phyloP scores from a whole-genome alignment of 2,888 invertebrate genomes.

The Limnephilus marmoratus region DNA sequence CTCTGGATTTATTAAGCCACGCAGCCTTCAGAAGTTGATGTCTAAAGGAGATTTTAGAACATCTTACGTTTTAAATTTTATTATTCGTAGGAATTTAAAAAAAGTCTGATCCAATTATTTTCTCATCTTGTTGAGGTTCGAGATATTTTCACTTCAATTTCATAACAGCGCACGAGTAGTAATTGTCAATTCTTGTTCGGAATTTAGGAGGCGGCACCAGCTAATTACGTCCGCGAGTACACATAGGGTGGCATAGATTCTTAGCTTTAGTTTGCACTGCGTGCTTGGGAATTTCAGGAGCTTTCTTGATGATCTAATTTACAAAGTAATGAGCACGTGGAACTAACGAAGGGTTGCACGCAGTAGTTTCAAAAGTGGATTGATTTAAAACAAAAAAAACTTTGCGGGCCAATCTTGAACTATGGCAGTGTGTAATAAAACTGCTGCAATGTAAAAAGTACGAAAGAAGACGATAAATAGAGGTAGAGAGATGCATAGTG shows the following conservation, averaged over 20 bases:
- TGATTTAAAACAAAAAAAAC: background rate
- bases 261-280: background rate
- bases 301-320: background rate
- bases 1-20: conserved; percentile 8
- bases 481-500: background rate
- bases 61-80: background rate
- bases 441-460: background rate
- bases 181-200: background rate
- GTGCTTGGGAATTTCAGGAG: background rate
- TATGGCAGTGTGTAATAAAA: too few species aligned
- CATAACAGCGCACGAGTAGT: background rate
- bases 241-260: background rate
- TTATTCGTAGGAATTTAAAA: background rate
- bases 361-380: background rate
- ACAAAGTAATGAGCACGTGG: background rate
- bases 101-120: background rate
- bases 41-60: background rate
- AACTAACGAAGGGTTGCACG: background rate
- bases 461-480: background rate
- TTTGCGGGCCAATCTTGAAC: too few species aligned
- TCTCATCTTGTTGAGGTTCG: background rate
- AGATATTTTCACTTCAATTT: background rate
- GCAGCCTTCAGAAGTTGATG: background rate
- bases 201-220: background rate
- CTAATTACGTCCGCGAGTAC: background rate